Base-by-base conservation (phyloP, 2,113 vertebrate genomes). In the Daphoenositta chrysoptera region DNA sequence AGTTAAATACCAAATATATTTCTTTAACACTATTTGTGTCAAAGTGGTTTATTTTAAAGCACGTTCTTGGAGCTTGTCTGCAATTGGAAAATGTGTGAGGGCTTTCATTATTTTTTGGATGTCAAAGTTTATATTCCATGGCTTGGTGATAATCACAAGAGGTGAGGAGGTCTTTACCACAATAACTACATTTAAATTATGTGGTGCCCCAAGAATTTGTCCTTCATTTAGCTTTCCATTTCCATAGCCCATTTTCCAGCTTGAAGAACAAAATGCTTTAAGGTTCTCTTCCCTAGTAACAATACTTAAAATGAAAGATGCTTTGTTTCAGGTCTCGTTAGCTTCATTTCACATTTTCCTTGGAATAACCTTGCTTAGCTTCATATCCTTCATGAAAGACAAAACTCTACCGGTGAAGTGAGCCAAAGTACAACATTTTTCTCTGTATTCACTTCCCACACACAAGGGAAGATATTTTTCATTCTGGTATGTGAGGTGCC, bases 401-500 rank as follows among this genome's bases (percentile, higher is more conserved):
- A 94, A 82, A 95, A n/a, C 42, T 83, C 71, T 92, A 82, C 90
- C 94, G 85, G 87, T 83, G 66, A 90, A 73, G 63, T 66, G 64
- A 80, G 87, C 93, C 94, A 96, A 97, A 93, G 87, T 73, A 28
- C 50, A 91, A 73, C 61, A 86, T 83, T 96, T 92, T 94, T 77
- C 76, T 90, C 60, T 89, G n/a, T 18, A 35, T 56, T 86, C 96
- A 77, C 42, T 81, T 92, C 90, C 85, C 85, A 71, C 92, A 71
- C 65, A 45, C 42, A 63, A 19, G 54, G 63, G 58, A 73, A 90
- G 68, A 58, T 56, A 90, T 89, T 92, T 95, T 90, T 93, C 69
- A 86, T 75, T 77, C 70, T 68, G 44, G n/a, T 69, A 33, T 10
- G 31, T 47, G 47, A 78, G 24, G 27, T 39, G 23, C 9, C 4